phyloP scores from a whole-genome alignment of 2,797 vertebrate genomes.

The Apogon hyalosoma region DNA sequence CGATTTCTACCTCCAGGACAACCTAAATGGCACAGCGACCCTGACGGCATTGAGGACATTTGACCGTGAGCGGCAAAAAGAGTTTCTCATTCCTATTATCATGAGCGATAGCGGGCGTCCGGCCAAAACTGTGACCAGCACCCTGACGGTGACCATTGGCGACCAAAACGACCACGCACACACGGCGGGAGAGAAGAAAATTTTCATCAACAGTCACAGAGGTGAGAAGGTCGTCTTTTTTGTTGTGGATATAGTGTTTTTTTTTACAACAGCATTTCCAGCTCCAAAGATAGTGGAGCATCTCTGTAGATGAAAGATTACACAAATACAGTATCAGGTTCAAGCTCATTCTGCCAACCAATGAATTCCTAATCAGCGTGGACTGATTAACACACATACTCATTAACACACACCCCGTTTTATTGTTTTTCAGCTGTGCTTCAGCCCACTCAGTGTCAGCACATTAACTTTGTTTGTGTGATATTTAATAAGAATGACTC shows the following conservation, averaged over 20 bases:
- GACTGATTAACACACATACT: slow-evolving; percentile 5
- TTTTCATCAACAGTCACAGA: slow-evolving; percentile 86
- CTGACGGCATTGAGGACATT: slow-evolving; percentile 88
- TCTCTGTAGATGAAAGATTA: slow-evolving; percentile 4
- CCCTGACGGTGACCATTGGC: slow-evolving; percentile 87
- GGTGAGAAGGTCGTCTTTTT: slow-evolving; percentile 70
- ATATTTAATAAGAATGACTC: slow-evolving; percentile 16
- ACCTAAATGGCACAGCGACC: slow-evolving; percentile 88
- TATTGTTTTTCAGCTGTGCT: slow-evolving; percentile 19
- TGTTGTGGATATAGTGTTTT: background rate
- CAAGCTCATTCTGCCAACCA: slow-evolving; percentile 5
- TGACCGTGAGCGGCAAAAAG: slow-evolving; percentile 88
- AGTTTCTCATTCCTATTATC: slow-evolving; percentile 86
- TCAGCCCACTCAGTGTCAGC: slow-evolving; percentile 14
- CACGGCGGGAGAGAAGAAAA: slow-evolving; percentile 83
- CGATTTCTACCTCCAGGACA: slow-evolving; percentile 91
- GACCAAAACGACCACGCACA: slow-evolving; percentile 91
- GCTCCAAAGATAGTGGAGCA: slow-evolving; percentile 15
- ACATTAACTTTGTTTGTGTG: slow-evolving; percentile 3
- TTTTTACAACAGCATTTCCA: slow-evolving; percentile 6
- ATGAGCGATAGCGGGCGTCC: slow-evolving; percentile 88
- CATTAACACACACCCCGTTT: background rate
- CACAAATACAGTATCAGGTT: no score
- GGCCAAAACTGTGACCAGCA: slow-evolving; percentile 84
- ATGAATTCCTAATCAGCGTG: slow-evolving; percentile 19